Percentiles rank a stretch among this genome's conserved stretches.
These are phyloP conservation scores for Chaetogeoica ovagalla DNA, from an alignment of 2,888 invertebrate genomes.

Conservation along the genomic window DNA sequence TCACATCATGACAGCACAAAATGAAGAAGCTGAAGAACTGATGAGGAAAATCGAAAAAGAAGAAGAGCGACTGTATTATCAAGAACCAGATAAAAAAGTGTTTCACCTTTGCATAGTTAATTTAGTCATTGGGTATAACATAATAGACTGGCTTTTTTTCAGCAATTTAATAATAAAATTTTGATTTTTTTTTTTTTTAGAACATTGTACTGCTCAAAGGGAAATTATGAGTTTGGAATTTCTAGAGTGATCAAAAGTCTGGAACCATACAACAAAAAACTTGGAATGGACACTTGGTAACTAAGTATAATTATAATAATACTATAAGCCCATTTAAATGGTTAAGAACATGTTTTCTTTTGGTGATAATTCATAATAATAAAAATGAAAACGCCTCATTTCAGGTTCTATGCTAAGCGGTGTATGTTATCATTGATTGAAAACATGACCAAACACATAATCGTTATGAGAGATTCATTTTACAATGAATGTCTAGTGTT, in stretches of 20 bases:
- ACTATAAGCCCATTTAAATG: too few relatives aligned
- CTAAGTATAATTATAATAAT: background rate
- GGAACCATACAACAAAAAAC: conserved; percentile 88
- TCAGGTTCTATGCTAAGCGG: conserved; percentile 84
- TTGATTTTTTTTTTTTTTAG: conserved; percentile 59
- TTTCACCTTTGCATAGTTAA: conserved; percentile 98
- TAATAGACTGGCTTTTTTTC: background rate
- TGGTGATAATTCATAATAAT: too few relatives aligned
- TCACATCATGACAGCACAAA: conserved; percentile 98
- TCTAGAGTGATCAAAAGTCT: conserved; percentile 95
- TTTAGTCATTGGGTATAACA: conserved; percentile 84
- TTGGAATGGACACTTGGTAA: conserved; percentile 96
- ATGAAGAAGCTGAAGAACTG: conserved; percentile 96
- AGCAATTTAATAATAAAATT: background rate
- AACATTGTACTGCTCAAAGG: conserved; percentile 96
- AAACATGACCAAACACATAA: conserved; percentile 86
- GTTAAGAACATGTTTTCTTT: too few relatives aligned
- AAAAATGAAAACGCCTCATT: conserved; percentile 32
- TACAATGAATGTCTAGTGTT: conserved; percentile 86
- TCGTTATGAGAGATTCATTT: conserved; percentile 83
- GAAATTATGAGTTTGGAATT: conserved; percentile 98
- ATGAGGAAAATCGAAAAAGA: conserved; percentile 99
- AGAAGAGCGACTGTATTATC: conserved; percentile 88
- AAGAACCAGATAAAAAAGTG: conserved; percentile 89
- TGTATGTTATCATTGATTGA: conserved; percentile 92